Evolutionary conservation across 2,797 vertebrate species (phyloP), one percentile per base, ranked within the genome.

Genomic region (Sebastolobus altivelis): DNA sequence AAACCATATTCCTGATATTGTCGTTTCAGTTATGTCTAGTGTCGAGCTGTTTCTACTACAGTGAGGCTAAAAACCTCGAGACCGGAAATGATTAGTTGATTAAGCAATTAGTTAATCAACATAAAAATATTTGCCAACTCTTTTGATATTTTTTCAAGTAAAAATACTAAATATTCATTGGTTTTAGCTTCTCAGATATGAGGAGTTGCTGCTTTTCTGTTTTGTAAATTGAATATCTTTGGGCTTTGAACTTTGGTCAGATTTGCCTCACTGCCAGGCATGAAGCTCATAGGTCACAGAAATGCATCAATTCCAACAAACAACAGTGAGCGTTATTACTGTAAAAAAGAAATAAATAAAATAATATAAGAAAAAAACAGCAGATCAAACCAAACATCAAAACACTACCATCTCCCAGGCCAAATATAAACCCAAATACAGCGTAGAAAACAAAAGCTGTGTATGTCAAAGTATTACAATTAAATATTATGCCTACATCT

Each of bases 171-270:
- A 18, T 6, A 65, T 35, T 35, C 1, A 5, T 16, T 52, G 3
- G 3, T 20, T 66, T 16, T 52, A 72, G 33, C 16, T 13, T 62
- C 46, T 77, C 7, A 38, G 5, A 73, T 8, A 31, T 68, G 46
- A 40, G 18, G 13, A 75, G 27, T 54, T 76, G 33, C 35, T 37
- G 27, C 9, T 43, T 55, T 67, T 74, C 8, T 69, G 3, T 80
- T 59, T 63, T 31, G 35, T 63, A 49, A 62, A 62, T 2, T 29
- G 14, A 56, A 22, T 40, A 40, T 40, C 40, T 40, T 40, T 40
- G 13, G 40, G 20, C 46, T 75, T 14, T 22, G 4, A 18, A 38
- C 12, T 52, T 75, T 27, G 9, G 25, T 31, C 20, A 54, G n/a
- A 54, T 13, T 6, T 25, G 18, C 22, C 12, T 46, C 37, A 12